These are phyloP conservation scores for Cettia cetti DNA, from an alignment of 2,113 vertebrate genomes.

Conservation along the genomic window DNA sequence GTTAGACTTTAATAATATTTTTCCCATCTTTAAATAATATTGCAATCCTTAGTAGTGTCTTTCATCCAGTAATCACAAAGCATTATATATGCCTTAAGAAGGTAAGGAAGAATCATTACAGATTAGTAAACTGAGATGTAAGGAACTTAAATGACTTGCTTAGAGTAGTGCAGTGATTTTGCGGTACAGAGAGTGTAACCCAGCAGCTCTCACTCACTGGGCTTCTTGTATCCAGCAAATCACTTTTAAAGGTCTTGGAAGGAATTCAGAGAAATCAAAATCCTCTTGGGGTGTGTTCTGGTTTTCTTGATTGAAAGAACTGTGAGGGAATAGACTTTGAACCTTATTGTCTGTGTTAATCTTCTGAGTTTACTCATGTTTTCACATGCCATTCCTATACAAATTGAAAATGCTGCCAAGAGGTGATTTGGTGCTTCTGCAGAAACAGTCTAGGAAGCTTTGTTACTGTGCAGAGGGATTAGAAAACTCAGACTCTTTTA, in stretches of 20 bases:
- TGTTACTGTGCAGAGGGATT: background rate
- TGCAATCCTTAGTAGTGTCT: background rate
- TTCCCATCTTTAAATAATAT: background rate
- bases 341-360: background rate
- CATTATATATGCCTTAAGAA: background rate
- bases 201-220: background rate
- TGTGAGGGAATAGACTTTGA: background rate
- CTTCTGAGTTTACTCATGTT: background rate
- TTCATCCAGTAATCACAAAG: background rate
- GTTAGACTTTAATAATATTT: background rate
- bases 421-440: background rate
- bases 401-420: background rate
- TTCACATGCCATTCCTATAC: background rate
- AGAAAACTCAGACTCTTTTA: background rate
- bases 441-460: background rate
- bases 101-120: background rate
- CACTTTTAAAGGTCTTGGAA: slow-evolving; percentile 14
- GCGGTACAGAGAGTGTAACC: background rate
- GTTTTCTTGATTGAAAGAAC: background rate
- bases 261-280: background rate
- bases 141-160: background rate
- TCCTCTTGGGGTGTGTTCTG: background rate
- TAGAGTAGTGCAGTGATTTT: background rate
- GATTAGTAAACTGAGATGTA: background rate
- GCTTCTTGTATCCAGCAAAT: background rate